Conservation (phyloP, 1,140 invertebrate species). For the Meteorus sp. region DNA sequence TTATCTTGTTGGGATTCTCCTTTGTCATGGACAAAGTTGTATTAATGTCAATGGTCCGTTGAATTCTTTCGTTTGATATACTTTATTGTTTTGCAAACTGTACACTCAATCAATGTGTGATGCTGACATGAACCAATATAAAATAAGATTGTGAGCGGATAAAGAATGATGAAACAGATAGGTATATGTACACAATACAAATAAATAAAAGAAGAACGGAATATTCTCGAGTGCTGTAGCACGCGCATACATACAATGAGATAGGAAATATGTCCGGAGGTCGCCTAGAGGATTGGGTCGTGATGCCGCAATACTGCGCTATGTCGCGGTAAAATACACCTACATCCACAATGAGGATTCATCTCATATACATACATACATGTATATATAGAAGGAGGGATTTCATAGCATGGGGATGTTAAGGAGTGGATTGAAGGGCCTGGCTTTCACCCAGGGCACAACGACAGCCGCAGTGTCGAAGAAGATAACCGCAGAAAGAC, state of each 20-base stretch:
- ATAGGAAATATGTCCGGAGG: slow-evolving; percentile 18
- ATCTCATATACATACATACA: too few species aligned
- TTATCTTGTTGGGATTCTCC: too few species aligned
- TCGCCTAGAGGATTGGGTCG: slow-evolving; percentile 12
- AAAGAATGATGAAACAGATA: neutral
- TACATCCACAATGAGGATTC: slow-evolving; percentile 8
- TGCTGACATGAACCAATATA: too few species aligned
- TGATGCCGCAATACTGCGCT: slow-evolving; percentile 17
- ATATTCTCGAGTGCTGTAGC: slow-evolving; percentile 26
- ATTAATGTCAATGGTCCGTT: too few species aligned
- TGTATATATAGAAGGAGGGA: neutral
- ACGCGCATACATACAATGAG: slow-evolving; percentile 26
- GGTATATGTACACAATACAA: slow-evolving; percentile 11
- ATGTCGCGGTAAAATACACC: slow-evolving; percentile 18
- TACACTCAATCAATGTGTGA: too few species aligned
- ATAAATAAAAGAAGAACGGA: slow-evolving; percentile 2
- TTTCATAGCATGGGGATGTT: neutral
- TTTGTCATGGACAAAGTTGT: too few species aligned
- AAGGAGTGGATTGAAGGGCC: slow-evolving; percentile 8
- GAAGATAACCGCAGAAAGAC: slow-evolving; percentile 1
- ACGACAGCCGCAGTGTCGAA: neutral
- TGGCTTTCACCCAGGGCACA: neutral
- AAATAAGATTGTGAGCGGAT: too few species aligned
- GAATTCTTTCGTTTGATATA: too few species aligned
- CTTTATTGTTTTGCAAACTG: too few species aligned